Percentiles rank a stretch among this genome's conserved stretches.
These are phyloP conservation scores for Otis tarda DNA, from an alignment of 2,113 vertebrate genomes.

Conservation along the genomic window DNA sequence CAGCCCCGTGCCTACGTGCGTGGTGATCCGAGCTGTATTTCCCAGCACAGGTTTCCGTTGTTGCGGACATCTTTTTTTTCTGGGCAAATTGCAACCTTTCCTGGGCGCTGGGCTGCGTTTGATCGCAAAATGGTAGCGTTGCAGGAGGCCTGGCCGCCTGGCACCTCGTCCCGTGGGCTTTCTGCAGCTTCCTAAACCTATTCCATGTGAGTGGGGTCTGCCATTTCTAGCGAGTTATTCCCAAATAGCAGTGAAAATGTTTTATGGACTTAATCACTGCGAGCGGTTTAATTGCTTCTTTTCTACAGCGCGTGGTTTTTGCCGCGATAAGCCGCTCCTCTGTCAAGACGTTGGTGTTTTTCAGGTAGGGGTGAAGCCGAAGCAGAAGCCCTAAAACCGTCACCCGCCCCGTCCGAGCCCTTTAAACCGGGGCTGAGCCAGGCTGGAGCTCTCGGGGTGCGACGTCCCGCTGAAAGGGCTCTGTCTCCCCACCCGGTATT, in stretches of 20 bases:
- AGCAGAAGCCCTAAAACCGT: not conserved
- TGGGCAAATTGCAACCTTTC: not conserved
- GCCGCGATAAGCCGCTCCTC: not conserved
- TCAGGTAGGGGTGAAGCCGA: not conserved
- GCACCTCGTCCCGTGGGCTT: not conserved
- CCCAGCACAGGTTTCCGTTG: not conserved
- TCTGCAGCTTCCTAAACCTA: not conserved
- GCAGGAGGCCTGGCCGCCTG: not conserved
- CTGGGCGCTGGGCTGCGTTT: not conserved
- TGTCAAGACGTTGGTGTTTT: not conserved
- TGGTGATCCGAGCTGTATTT: not conserved
- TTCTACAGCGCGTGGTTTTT: not conserved
- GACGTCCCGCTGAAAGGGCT: rapidly evolving
- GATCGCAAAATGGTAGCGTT: not conserved
- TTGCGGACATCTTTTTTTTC: not conserved
- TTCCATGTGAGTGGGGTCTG: not conserved
- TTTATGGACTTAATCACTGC: constrained; percentile 10
- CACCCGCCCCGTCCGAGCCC: not conserved
- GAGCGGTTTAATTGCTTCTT: constrained; percentile 13
- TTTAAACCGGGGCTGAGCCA: not conserved
- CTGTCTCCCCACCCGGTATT: not conserved
- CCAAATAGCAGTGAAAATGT: constrained; percentile 2
- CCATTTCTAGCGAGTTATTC: not conserved
- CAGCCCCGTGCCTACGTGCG: rapidly evolving
- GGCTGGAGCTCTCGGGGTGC: not conserved